These are phyloP conservation scores for Iguana delicatissima DNA, from an alignment of 2,797 vertebrate species.

Conservation along the genomic window DNA sequence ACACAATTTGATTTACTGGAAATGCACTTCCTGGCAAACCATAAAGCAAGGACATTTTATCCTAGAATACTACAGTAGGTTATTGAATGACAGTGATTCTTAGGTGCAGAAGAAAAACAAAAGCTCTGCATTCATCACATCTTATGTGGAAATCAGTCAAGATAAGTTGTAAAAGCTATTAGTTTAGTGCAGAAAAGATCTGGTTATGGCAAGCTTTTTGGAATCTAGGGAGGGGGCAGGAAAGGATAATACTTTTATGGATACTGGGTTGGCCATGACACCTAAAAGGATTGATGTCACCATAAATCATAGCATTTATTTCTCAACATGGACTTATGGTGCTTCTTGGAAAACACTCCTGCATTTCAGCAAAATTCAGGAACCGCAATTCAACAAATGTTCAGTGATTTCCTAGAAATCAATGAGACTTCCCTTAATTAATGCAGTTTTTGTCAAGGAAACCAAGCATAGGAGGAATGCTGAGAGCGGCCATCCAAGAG, in stretches of 20 bases:
- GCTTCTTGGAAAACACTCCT: background rate
- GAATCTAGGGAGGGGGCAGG: too few relatives aligned
- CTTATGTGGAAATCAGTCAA: background rate
- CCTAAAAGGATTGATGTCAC: constrained; percentile 23
- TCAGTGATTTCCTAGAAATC: background rate
- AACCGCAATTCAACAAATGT: background rate
- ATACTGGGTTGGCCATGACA: background rate
- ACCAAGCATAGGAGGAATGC: background rate
- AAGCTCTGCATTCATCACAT: background rate
- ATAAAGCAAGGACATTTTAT: constrained; percentile 30
- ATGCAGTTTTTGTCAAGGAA: constrained; percentile 9
- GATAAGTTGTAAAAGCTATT: background rate
- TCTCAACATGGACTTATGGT: background rate
- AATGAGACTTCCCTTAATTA: background rate
- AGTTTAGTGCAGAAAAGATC: too few relatives aligned
- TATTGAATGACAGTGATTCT: constrained; percentile 18
- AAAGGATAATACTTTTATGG: background rate
- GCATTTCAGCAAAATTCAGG: constrained; percentile 1
- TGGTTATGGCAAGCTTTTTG: too few relatives aligned
- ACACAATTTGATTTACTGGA: constrained; percentile 40
- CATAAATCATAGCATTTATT: background rate
- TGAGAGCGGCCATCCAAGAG: too few relatives aligned
- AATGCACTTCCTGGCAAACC: constrained; percentile 46
- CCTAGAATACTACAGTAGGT: background rate
- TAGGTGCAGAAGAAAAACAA: background rate